These are phyloP conservation scores for Cichladusa arquata DNA, from an alignment of 2,113 vertebrate genomes.

Conservation along the genomic window DNA sequence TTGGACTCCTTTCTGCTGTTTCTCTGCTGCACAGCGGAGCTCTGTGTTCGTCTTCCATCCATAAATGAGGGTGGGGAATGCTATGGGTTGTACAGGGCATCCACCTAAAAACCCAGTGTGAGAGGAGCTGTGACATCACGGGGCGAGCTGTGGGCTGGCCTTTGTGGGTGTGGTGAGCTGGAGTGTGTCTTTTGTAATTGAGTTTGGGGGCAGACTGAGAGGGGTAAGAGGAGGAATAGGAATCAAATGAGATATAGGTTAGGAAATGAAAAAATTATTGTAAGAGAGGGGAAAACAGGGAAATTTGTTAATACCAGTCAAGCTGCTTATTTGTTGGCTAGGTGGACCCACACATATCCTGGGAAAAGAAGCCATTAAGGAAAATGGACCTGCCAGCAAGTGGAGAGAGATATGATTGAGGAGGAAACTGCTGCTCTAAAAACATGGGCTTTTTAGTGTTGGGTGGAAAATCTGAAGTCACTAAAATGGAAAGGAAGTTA, in stretches of 20 bases:
- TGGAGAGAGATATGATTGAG: not conserved
- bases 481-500: not conserved
- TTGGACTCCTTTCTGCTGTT: not conserved
- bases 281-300: not conserved
- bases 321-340: not conserved
- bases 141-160: not conserved
- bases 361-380: not conserved
- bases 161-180: fast-evolving
- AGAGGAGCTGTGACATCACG: not conserved
- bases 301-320: not conserved
- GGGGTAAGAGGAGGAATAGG: not conserved
- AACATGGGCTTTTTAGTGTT: not conserved
- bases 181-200: fast-evolving
- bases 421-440: not conserved
- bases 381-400: not conserved
- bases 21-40: not conserved
- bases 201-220: not conserved
- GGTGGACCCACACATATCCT: fast-evolving
- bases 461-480: constrained; percentile 9
- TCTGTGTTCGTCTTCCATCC: not conserved
- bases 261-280: not conserved
- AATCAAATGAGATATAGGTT: not conserved
- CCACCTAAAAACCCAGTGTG: fast-evolving
- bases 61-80: not conserved
- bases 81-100: not conserved